Percentiles rank a stretch among this genome's conserved stretches.
These are phyloP conservation scores for Morpho deidamia DNA, from an alignment of 2,888 invertebrate species.

Conservation along the genomic window DNA sequence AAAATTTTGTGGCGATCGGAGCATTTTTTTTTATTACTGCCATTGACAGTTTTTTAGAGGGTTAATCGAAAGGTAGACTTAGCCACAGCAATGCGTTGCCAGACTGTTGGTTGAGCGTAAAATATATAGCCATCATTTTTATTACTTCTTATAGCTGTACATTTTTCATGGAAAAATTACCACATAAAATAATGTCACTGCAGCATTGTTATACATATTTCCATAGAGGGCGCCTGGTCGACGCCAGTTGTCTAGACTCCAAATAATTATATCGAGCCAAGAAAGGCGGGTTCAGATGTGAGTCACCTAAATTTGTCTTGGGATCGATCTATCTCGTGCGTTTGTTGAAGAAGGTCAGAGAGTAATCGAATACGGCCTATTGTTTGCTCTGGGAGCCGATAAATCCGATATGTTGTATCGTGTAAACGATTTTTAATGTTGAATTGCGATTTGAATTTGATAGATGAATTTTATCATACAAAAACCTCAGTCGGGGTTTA, in stretches of 20 bases:
- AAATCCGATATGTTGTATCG: constrained; percentile 20
- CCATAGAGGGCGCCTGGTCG: constrained; percentile 58
- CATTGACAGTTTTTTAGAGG: no score
- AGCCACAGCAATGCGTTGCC: no score
- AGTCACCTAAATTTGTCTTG: constrained; percentile 61
- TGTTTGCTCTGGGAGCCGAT: constrained; percentile 34
- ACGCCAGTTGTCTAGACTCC: constrained; percentile 72
- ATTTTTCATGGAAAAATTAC: constrained; percentile 21
- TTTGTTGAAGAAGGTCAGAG: constrained; percentile 49
- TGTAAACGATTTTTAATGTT: constrained; percentile 21
- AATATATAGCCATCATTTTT: no score
- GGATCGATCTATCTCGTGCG: constrained; percentile 60
- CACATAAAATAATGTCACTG: constrained; percentile 37
- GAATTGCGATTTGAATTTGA: constrained; percentile 17
- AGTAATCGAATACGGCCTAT: constrained; percentile 44
- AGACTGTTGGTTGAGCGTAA: no score
- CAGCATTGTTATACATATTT: constrained; percentile 44
- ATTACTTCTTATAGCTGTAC: background rate
- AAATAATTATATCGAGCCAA: constrained; percentile 67
- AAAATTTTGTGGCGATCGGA: no score
- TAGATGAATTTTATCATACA: background rate
- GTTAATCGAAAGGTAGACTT: no score
- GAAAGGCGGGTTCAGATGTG: constrained; percentile 62
- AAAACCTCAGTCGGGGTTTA: no score
- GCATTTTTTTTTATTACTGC: no score